Conservation (phyloP, 1,140 invertebrate genomes). For the Diuraphis noxia region DNA sequence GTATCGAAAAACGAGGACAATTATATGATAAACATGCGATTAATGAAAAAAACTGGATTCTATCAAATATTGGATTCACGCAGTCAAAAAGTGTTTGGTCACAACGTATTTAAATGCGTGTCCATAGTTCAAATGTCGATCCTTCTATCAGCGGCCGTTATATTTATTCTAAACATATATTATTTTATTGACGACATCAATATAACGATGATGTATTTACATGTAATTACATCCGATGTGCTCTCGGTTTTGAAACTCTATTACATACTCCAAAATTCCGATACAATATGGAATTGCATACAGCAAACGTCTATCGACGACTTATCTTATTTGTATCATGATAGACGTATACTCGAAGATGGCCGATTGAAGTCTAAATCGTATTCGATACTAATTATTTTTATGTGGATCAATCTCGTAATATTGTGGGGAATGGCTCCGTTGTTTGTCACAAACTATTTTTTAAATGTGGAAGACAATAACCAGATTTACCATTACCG, state of each 20-base stretch:
- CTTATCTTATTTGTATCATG: neutral
- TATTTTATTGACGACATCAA: neutral
- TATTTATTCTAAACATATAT: neutral
- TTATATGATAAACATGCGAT: neutral
- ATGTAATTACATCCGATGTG: neutral
- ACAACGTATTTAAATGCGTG: neutral
- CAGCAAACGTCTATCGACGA: neutral
- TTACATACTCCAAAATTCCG: neutral
- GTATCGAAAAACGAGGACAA: neutral
- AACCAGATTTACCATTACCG: neutral
- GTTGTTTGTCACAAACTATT: neutral
- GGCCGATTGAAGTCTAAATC: neutral
- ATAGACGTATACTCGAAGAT: neutral
- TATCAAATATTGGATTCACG: neutral
- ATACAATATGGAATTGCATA: neutral
- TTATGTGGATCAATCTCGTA: neutral
- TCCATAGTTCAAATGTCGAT: neutral
- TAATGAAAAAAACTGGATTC: neutral
- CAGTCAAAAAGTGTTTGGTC: neutral
- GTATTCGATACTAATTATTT: neutral
- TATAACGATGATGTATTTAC: neutral
- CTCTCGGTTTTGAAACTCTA: neutral
- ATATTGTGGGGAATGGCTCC: neutral
- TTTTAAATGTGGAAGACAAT: neutral
- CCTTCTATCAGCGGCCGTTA: rapidly evolving